Conservation (phyloP, 2,797 vertebrate genomes). For the Buceros bicornis region DNA sequence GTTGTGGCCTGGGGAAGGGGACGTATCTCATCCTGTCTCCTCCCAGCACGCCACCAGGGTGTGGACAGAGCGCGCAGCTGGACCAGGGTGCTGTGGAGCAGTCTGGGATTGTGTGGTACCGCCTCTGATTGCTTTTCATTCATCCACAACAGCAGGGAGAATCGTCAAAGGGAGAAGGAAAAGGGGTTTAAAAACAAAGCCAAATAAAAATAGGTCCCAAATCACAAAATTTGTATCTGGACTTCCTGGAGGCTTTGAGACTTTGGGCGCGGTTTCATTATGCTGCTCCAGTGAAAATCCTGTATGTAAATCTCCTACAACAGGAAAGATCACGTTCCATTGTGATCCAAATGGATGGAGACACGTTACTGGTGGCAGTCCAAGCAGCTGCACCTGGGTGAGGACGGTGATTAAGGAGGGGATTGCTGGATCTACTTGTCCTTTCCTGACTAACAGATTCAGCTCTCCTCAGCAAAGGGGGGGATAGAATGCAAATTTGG, state of each 20-base stretch:
- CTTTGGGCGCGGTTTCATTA: constrained; percentile 24
- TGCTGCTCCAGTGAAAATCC: constrained; percentile 24
- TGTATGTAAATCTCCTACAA: constrained; percentile 41
- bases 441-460: background rate
- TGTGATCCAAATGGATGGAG: constrained; percentile 8
- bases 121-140: background rate
- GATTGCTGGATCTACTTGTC: background rate
- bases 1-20: background rate
- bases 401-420: background rate
- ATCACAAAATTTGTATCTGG: constrained; percentile 13
- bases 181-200: background rate
- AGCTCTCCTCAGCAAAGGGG: background rate
- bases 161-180: constrained; percentile 23
- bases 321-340: constrained; percentile 9
- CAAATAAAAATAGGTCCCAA: constrained; percentile 28
- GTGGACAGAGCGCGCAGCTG: background rate
- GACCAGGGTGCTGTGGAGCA: background rate
- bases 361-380: background rate
- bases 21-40: background rate
- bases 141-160: background rate
- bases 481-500: background rate
- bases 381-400: constrained; percentile 53
- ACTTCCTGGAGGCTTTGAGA: constrained; percentile 40
- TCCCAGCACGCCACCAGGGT: rapidly evolving
- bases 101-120: rapidly evolving